Evolutionary conservation across 1,140 invertebrate genomes (phyloP), one percentile per base, ranked within the genome.

Genomic region (Drosophila yakuba): DNA sequence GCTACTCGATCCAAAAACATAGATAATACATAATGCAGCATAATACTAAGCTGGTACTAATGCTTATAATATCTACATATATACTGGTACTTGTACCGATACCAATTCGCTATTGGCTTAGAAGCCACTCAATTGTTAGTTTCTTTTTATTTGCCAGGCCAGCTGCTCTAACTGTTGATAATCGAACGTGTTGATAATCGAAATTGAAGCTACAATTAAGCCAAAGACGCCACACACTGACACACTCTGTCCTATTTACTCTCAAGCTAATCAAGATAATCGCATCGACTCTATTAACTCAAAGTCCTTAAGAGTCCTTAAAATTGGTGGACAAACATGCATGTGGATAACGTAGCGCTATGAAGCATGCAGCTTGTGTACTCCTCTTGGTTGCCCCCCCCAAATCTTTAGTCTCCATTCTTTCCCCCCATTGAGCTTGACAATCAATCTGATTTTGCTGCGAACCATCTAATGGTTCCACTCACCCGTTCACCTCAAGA

Each of bases 171-270:
- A 84, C 60, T 84, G 57, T 83, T 85, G 80, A 85, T 85, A 80
- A 68, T 80, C 81, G 59, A 85, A 63, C 43, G 28, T 75, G 77
- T 80, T 71, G 71, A 80, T 79, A 81, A 77, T 68, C 68, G 41
- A 68, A 68, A 57, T 32, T 48, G 25, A 23, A 56, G 56, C 15
- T 35, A 54, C 54, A 54, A 56, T 25, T 45, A 38, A 20, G 6
- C 50, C 17, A 35, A 66, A 32, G 36, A 41, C 17, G 5, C 17
- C 44, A 17, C 43, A 45, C 17, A 45, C 43, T 15, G 8, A 56
- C 20, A 56, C 38, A 54, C 32, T 25, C 32, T 25, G 17, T 28
- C 25, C 48, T 36, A 55, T 50, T 56, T 38, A 54, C 32, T 28
- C 11, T 15, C 28, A 20, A 55, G 36, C 17, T 41, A 45, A 28